phyloP scores from a whole-genome alignment of 2,888 invertebrate genomes.

The Molanna angustata region DNA sequence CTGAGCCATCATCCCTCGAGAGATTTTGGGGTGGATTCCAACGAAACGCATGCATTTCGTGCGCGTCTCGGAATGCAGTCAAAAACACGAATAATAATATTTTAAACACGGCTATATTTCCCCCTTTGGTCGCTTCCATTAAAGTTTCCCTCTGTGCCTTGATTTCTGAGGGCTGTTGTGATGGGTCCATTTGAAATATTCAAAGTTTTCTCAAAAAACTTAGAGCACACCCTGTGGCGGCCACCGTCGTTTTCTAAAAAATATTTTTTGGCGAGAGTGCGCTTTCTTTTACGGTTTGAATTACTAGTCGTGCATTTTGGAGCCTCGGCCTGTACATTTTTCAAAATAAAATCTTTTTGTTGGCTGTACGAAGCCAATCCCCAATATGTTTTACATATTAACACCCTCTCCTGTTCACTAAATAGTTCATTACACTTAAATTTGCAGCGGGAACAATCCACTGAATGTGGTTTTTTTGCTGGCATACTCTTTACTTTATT shows the following conservation, averaged over 20 bases:
- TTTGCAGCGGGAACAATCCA: background rate
- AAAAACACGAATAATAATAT: too few relatives aligned
- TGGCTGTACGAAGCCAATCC: background rate
- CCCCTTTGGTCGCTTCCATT: background rate
- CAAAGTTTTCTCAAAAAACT: background rate
- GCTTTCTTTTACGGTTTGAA: background rate
- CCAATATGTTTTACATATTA: slow-evolving; percentile 1
- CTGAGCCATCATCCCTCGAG: slow-evolving; percentile 13
- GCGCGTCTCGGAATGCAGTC: too few relatives aligned
- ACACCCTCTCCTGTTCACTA: background rate
- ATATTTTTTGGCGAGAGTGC: background rate
- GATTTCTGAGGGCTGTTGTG: background rate
- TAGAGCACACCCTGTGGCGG: background rate
- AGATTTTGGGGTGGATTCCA: slow-evolving; percentile 20
- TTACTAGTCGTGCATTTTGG: background rate
- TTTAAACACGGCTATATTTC: background rate
- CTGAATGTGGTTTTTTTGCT: background rate
- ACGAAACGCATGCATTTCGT: slow-evolving; percentile 7
- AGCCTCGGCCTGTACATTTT: background rate
- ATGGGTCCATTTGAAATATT: slow-evolving; percentile 3
- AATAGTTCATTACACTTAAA: background rate
- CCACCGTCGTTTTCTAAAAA: background rate
- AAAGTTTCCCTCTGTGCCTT: background rate
- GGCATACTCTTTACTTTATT: background rate
- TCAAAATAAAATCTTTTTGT: slow-evolving; percentile 1